A percentile compares a stretch with the other conserved stretches of the same genome.
Evolutionary conservation across 2,113 vertebrate species (phyloP).

Genomic region (Amblyopsis rosae): DNA sequence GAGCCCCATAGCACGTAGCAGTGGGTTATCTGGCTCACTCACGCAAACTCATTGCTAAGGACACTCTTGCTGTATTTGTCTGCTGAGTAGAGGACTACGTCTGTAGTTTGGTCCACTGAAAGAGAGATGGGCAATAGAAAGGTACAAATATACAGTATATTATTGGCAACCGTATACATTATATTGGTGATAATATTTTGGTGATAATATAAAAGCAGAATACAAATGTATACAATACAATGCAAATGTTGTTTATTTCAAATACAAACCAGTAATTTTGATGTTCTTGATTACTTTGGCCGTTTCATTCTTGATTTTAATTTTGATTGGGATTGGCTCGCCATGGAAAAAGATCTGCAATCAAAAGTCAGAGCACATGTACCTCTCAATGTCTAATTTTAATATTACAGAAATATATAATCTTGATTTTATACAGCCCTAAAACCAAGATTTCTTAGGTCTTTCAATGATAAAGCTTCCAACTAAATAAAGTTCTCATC

Average conservation of each 20-base stretch:
- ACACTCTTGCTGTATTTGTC: constrained; percentile 90
- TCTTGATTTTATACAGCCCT: background rate
- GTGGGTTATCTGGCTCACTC: constrained; percentile 39
- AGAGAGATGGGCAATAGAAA: constrained; percentile 10
- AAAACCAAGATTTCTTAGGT: background rate
- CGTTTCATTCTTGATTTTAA: constrained; percentile 89
- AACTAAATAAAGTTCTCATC: background rate
- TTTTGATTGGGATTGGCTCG: constrained; percentile 78
- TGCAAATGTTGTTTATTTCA: background rate
- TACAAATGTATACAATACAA: background rate
- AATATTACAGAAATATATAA: background rate
- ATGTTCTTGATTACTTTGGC: constrained; percentile 90
- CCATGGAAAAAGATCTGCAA: constrained; percentile 86
- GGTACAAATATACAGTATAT: background rate
- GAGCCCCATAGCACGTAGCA: background rate
- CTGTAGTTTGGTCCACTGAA: constrained; percentile 88
- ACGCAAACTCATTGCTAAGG: constrained; percentile 83
- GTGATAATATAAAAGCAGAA: background rate
- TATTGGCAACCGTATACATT: no score
- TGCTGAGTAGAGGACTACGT: constrained; percentile 89
- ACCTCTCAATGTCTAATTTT: background rate
- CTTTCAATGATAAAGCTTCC: background rate
- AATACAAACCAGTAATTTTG: constrained; percentile 78
- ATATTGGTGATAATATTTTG: no score
- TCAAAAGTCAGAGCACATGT: constrained; percentile 16